Base-by-base conservation (phyloP, 2,888 invertebrate species). In the Melieria picta region DNA sequence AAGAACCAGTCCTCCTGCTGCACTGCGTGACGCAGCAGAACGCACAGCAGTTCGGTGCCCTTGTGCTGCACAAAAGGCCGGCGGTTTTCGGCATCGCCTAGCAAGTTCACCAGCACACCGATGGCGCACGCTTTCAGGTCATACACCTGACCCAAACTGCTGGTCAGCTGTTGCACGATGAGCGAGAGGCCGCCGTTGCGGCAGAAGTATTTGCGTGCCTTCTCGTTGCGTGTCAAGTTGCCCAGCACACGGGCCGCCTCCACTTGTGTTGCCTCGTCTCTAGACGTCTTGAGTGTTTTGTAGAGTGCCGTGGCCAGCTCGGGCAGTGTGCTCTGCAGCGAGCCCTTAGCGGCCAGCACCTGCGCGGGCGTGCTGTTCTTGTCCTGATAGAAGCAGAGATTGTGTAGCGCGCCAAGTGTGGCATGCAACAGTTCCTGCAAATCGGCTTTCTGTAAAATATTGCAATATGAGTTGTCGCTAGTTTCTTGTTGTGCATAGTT, bases 241-340 rank as follows among this genome's bases (percentile, higher is more conserved):
- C 95, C 95, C 76, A 94, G 90, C 69, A 95, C 95, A 74, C 95
- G 89, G 79, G 93, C 91, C 43, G 93, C 91, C 88, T 95, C 95
- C 76, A 89, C 81, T 63, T 83, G 88, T 71, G 88, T 86, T 82
- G 78, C 55, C 77, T 86, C 58, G 79, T 80, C 62, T 77, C 85
- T 64, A 72, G 81, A 79, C n/a, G 73, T 78, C 9, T 77, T 76
- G 55, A 87, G 65, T 1, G 83, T 83, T 0, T 75, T 74, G 47
- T 82, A 84, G 50, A 87, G 68, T 5, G 80, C 78, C 5, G 75
- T 75, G 3, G 84, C 81, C 60, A 87, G 72, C 50, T 85, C 81
- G 4, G 80, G 76, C 10, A 86, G 80, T 4, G 84, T 76, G 52
- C 82, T 79, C 65, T 83, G 82, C 69, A 87, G 79, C 47, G 86